Evolutionary conservation across 2,888 invertebrate genomes (phyloP).

Genomic region (Melanostoma mellinum): DNA sequence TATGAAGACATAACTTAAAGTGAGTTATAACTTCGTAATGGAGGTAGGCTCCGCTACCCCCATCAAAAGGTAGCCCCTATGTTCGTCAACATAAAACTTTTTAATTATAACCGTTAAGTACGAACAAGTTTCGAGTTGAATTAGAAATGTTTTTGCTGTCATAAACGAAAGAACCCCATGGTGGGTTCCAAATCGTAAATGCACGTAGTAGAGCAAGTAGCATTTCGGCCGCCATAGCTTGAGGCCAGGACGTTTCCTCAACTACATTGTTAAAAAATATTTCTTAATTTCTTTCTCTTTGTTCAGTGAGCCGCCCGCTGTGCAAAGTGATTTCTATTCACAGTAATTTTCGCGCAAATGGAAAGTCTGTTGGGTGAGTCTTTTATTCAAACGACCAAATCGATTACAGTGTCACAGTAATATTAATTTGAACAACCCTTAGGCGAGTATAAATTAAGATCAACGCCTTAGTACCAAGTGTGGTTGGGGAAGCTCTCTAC

Average conservation of each 20-base stretch:
- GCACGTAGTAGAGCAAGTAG: constrained; percentile 6
- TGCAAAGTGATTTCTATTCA: constrained; percentile 42
- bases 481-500: too few species aligned
- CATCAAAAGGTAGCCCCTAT: background rate
- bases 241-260: constrained; percentile 37
- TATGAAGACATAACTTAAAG: background rate
- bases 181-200: constrained; percentile 36
- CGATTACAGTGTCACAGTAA: constrained; percentile 43
- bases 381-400: background rate
- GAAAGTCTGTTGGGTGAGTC: background rate
- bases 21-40: background rate
- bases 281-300: constrained; percentile 39
- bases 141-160: constrained; percentile 42
- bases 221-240: background rate
- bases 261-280: constrained; percentile 47
- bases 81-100: constrained; percentile 51
- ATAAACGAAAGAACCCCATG: constrained; percentile 42
- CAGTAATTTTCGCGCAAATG: constrained; percentile 7
- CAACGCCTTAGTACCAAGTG: constrained; percentile 3
- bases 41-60: too few species aligned
- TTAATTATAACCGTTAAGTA: constrained; percentile 62
- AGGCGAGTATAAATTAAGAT: constrained; percentile 35
- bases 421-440: constrained; percentile 35
- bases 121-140: constrained; percentile 51
- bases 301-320: constrained; percentile 35